Base-by-base conservation (phyloP, 2,888 invertebrate species). In the Acrobasis consociella region DNA sequence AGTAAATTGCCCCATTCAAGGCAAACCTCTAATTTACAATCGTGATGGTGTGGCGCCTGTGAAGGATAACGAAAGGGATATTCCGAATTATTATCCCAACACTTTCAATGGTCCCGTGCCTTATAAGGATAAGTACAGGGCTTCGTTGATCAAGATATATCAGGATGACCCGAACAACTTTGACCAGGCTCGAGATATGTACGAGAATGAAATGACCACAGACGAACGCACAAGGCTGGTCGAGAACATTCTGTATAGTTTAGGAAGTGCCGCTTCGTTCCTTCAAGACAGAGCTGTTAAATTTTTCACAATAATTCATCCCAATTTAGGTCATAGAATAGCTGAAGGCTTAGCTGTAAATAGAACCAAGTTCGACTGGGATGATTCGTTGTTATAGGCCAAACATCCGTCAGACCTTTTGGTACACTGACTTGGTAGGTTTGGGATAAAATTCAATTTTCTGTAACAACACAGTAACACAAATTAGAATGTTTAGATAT, bases 71-170 rank as follows among this genome's bases (percentile, higher is more conserved):
- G 97, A 96, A 83, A 95, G 94, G 17, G 96, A 96, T 15, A 95
- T 95, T 0, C 98, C 98, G 0, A 98, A 98, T 85, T 99, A 98
- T 81, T 97, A 94, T 87, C 99, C 99, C 0, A 99, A 99, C 89
- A 97, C 97, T 67, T 99, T 97, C 84, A 89, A 94, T 69, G 98
- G 98, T 0, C 97, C 98, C 0, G 91, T 94, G 62, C 93, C 94
- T 51, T 93, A 94, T 71, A 89, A 93, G 7, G 88, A 94, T 5
- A 94, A 94, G n/a, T 91, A 92, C 64, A 75, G 81, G 17, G 75
- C 93, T 2, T 78, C 89, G 9, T 85, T 94, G 1, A 85, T 93
- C 31, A 94, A 94, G 75, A 77, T 85, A 11, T 82, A 94, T 11
- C 85, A 94, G 66, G 97, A 97, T 7, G 96, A 97, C 75, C 95